Evolutionary conservation across 2,113 vertebrate genomes (phyloP).

Genomic region (Epinephelus lanceolatus): DNA sequence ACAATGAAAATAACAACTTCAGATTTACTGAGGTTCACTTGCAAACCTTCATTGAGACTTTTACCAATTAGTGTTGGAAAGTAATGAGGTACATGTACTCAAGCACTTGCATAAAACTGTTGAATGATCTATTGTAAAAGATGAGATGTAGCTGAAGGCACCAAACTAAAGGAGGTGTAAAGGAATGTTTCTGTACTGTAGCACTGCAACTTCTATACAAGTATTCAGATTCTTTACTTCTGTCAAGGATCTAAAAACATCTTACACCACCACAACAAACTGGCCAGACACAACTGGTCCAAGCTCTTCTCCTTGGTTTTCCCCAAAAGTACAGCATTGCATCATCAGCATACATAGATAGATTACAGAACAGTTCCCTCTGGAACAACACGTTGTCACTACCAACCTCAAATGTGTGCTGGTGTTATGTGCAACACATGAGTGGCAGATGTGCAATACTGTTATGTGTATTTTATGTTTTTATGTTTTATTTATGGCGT

Average conservation of each 20-base stretch:
- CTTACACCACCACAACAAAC: neutral
- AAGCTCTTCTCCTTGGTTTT: neutral
- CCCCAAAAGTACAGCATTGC: neutral
- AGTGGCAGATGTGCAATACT: no score
- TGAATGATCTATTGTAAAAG: neutral
- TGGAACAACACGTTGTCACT: no score
- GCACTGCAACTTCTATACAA: neutral
- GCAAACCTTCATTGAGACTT: neutral
- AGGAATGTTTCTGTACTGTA: neutral
- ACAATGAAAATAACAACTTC: neutral
- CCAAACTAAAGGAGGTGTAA: neutral
- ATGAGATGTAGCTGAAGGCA: neutral
- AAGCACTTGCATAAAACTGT: no score
- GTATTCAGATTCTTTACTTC: neutral
- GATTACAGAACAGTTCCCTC: neutral
- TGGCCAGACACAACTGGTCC: neutral
- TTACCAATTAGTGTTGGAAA: neutral
- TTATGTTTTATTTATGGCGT: no score
- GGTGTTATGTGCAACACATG: no score
- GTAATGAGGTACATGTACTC: no score
- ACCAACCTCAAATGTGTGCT: no score
- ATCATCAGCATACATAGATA: conserved; percentile 3
- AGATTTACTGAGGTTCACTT: neutral
- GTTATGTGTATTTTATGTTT: no score
- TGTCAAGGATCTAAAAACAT: neutral